phyloP scores from a whole-genome alignment of 2,113 vertebrate genomes.

The Strigops habroptila region DNA sequence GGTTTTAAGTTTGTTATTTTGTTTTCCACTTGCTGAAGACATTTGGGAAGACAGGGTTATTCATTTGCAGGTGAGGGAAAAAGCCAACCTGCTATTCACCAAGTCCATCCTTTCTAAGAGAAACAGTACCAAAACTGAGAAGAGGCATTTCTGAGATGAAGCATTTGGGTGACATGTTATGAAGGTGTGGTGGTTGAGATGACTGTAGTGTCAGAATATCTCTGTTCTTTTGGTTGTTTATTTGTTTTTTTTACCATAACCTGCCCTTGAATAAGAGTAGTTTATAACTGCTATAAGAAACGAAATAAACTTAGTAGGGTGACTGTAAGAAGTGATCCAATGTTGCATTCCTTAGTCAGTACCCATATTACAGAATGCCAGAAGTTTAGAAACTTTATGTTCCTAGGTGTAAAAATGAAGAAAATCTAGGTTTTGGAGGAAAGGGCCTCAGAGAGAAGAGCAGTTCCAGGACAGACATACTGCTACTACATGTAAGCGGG shows the following conservation, averaged over 20 bases:
- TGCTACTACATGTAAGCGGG: not conserved
- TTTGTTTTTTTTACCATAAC: not conserved
- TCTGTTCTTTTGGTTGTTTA: not conserved
- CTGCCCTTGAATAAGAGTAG: not conserved
- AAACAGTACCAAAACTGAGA: not conserved
- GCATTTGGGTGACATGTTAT: not conserved
- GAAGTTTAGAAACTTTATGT: not conserved
- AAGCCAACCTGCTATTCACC: not conserved
- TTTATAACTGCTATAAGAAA: not conserved
- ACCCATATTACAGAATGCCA: not conserved
- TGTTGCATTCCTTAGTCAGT: not conserved
- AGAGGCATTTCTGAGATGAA: too few species aligned
- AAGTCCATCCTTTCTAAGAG: not conserved
- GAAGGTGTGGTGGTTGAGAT: not conserved
- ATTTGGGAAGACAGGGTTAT: not conserved
- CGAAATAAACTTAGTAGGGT: not conserved
- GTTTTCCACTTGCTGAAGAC: not conserved
- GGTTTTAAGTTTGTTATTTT: not conserved
- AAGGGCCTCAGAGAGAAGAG: not conserved
- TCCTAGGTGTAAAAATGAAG: not conserved
- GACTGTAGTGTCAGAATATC: not conserved
- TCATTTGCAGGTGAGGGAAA: not conserved
- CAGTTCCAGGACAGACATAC: not conserved
- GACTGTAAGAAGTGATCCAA: not conserved
- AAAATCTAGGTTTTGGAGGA: not conserved